These are phyloP conservation scores for Camponotus vicinus DNA, from an alignment of 1,140 invertebrate genomes.

Conservation along the genomic window DNA sequence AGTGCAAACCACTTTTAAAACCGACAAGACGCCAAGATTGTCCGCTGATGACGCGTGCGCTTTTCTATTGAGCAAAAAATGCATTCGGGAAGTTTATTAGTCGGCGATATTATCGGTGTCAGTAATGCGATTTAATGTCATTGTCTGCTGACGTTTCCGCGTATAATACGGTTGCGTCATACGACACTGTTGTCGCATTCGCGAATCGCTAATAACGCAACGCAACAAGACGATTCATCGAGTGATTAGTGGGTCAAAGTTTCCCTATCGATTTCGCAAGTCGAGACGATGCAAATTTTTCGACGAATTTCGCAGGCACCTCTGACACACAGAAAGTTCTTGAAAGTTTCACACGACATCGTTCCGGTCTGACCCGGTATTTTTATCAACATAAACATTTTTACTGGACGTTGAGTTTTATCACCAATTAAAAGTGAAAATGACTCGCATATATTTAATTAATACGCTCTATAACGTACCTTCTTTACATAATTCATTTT, in stretches of 20 bases:
- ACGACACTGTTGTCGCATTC: neutral
- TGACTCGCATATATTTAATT: neutral
- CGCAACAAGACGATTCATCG: conserved; percentile 12
- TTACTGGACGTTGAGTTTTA: conserved; percentile 11
- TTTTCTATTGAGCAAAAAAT: conserved; percentile 13
- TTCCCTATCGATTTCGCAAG: conserved; percentile 24
- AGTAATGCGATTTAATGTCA: neutral
- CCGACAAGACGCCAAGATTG: neutral
- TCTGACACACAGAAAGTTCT: neutral
- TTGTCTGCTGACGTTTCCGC: conserved; percentile 21
- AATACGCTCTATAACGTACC: neutral
- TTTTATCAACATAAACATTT: conserved; percentile 10
- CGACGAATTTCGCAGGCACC: conserved; percentile 11
- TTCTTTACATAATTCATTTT: neutral
- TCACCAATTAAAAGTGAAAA: neutral
- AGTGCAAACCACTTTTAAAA: conserved; percentile 17
- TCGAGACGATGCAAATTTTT: conserved; percentile 9
- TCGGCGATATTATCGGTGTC: conserved; percentile 17
- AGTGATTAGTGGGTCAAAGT: neutral
- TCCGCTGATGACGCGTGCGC: conserved; percentile 7
- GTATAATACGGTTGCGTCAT: neutral
- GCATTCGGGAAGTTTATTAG: conserved; percentile 48
- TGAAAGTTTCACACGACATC: conserved; percentile 26
- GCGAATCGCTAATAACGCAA: conserved; percentile 16
- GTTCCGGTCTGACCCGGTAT: neutral